phyloP scores from a whole-genome alignment of 64 coral and sea anemone genomes.

The Montipora cactus region DNA sequence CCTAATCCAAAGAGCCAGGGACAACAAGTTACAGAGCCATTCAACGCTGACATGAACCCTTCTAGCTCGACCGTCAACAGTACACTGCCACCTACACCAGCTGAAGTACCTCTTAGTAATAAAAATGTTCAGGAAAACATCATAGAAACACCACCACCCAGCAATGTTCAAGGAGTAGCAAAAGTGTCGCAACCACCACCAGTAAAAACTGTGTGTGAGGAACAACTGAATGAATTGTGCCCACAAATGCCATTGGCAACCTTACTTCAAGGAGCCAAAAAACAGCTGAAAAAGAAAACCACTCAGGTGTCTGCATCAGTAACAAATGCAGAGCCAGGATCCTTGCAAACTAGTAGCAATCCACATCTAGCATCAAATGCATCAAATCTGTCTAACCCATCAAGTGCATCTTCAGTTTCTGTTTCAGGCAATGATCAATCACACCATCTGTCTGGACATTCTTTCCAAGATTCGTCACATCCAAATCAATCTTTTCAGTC shows the following conservation, averaged over 20 bases:
- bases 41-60: neutral
- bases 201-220: neutral
- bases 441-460: neutral
- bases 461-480: neutral
- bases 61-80: neutral
- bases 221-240: neutral
- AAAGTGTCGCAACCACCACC: neutral
- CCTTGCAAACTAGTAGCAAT: neutral
- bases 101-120: neutral
- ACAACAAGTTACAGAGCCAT: neutral
- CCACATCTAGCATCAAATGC: neutral
- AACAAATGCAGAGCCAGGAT: neutral
- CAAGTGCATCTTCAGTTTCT: neutral
- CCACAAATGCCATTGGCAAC: neutral
- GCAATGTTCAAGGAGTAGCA: neutral
- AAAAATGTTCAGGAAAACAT: neutral
- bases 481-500: constrained; percentile 16
- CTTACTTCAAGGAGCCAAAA: constrained; percentile 19
- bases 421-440: neutral
- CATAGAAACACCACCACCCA: neutral
- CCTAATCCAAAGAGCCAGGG: neutral
- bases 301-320: neutral
- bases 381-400: neutral
- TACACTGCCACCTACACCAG: neutral
- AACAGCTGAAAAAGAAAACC: constrained; percentile 15